phyloP scores from a whole-genome alignment of 2,888 invertebrate genomes.

The Uloborus plumipes region DNA sequence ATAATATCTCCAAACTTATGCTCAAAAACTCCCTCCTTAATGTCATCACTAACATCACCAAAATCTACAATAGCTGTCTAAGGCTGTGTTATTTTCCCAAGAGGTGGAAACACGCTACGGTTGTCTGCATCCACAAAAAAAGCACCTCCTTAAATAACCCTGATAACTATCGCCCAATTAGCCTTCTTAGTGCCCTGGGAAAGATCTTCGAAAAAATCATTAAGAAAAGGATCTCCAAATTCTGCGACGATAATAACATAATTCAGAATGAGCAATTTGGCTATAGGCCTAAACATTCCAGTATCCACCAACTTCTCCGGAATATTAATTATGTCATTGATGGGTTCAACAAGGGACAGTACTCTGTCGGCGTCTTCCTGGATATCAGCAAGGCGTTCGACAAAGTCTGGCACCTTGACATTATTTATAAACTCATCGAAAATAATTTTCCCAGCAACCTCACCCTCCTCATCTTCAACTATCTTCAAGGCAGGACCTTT shows the following conservation, averaged over 20 bases:
- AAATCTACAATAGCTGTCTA: background rate
- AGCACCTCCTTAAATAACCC: background rate
- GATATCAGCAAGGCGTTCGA: background rate
- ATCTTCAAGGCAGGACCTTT: too few relatives aligned
- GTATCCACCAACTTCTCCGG: background rate
- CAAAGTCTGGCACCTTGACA: too few relatives aligned
- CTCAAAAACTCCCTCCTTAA: background rate
- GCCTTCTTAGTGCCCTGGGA: background rate
- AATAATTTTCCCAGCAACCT: background rate
- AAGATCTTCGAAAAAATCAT: background rate
- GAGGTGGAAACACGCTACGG: background rate
- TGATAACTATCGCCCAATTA: background rate
- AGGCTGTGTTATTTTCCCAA: background rate
- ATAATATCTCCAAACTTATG: background rate
- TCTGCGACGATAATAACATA: background rate
- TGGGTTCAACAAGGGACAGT: background rate
- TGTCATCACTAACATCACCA: background rate
- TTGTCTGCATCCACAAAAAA: background rate
- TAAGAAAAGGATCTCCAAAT: background rate
- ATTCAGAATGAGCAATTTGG: background rate
- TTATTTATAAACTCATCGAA: background rate
- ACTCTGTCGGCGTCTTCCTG: background rate
- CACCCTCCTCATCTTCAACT: background rate
- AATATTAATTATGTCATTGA: background rate
- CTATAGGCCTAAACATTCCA: background rate